These are phyloP conservation scores for Glossophaga mutica DNA, from an alignment of 2,797 vertebrate species.

Conservation along the genomic window DNA sequence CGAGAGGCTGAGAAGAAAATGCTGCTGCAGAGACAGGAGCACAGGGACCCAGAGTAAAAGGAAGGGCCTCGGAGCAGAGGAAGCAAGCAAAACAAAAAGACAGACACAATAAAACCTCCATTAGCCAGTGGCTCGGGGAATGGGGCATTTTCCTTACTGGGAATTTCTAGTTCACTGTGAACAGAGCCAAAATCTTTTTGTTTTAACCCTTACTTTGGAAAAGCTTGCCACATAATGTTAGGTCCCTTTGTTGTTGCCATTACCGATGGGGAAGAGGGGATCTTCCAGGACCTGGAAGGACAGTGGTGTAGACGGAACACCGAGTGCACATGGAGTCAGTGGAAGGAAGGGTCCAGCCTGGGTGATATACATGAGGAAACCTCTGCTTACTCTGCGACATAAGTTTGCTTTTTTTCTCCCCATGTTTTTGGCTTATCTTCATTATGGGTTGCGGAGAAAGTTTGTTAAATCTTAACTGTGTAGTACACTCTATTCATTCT, in stretches of 20 bases:
- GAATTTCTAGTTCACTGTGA: constrained; percentile 14
- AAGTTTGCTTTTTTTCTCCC: not conserved
- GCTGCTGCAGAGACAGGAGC: not conserved
- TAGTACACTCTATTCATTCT: not conserved
- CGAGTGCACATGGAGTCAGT: not conserved
- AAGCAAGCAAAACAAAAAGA: not conserved
- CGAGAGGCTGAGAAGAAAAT: constrained; percentile 3
- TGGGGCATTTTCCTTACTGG: not conserved
- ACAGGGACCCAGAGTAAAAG: not conserved
- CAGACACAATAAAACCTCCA: not conserved
- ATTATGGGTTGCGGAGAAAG: not conserved
- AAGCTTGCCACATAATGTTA: not conserved
- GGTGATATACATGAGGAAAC: not conserved
- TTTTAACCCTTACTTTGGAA: constrained; percentile 31
- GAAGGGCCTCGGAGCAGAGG: not conserved
- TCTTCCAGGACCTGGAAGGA: not conserved
- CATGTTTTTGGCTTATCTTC: not conserved
- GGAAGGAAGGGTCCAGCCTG: not conserved
- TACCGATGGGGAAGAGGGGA: not conserved
- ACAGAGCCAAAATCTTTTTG: not conserved
- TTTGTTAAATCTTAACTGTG: not conserved
- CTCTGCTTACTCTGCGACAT: not conserved
- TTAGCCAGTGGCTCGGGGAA: not conserved
- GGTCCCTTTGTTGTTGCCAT: not conserved
- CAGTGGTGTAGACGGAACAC: not conserved